phyloP scores from a whole-genome alignment of 2,888 invertebrate species.

The Octonoba sinensis region DNA sequence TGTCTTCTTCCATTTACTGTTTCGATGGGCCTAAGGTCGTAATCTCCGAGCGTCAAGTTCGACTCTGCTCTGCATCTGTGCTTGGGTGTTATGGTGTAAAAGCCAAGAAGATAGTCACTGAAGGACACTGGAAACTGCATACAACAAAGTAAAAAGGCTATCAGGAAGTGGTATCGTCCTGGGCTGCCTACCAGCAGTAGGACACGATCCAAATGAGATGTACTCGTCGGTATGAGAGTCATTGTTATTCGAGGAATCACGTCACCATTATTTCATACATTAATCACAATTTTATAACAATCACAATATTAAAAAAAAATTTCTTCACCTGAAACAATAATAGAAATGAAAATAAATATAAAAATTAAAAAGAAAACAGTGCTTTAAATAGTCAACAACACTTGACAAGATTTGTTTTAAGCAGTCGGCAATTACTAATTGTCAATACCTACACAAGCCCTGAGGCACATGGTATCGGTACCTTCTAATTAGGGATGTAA shows the following conservation, averaged over 20 bases:
- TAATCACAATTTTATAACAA: too few relatives aligned
- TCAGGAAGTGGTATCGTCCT: slow-evolving; percentile 64
- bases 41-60: slow-evolving; percentile 50
- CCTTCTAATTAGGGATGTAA: too few relatives aligned
- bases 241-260: slow-evolving; percentile 9
- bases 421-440: too few relatives aligned
- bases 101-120: slow-evolving; percentile 58
- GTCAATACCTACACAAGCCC: too few relatives aligned
- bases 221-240: slow-evolving; percentile 29
- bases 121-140: slow-evolving; percentile 66
- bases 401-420: too few relatives aligned
- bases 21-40: slow-evolving; percentile 44
- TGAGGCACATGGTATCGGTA: too few relatives aligned
- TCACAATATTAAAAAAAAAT: too few relatives aligned
- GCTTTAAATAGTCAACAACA: too few relatives aligned
- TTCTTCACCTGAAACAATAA: too few relatives aligned
- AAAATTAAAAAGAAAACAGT: too few relatives aligned
- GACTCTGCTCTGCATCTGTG: slow-evolving; percentile 64
- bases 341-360: too few relatives aligned
- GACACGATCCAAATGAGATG: slow-evolving; percentile 65
- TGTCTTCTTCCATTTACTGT: slow-evolving; percentile 33
- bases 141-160: slow-evolving; percentile 66
- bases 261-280: neutral
- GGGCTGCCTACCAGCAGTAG: slow-evolving; percentile 65
- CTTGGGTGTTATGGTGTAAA: slow-evolving; percentile 64